Conservation (phyloP, 2,888 invertebrate genomes). For the Synanthedon andrenaeformis region DNA sequence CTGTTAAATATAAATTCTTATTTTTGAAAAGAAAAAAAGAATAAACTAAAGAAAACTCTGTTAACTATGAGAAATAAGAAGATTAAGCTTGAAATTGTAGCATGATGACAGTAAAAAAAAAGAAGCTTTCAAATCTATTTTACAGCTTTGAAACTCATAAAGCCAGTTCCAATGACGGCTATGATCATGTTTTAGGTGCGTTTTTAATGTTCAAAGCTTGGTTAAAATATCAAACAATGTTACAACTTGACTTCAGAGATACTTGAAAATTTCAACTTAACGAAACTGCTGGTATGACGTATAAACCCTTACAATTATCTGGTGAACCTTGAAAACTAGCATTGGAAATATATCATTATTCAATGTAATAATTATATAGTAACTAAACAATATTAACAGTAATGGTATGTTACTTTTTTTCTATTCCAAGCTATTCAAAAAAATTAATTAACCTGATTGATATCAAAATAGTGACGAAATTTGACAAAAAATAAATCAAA, state of each 20-base stretch:
- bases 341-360: constrained; percentile 19
- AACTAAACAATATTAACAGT: neutral
- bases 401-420: neutral
- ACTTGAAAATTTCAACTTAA: constrained; percentile 37
- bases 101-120: constrained; percentile 40
- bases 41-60: constrained; percentile 19
- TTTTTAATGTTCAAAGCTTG: constrained; percentile 46
- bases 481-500: no score
- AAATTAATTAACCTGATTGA: no score
- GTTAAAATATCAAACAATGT: constrained; percentile 57
- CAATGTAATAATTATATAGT: neutral
- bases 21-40: neutral
- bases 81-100: constrained; percentile 52
- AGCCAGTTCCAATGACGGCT: constrained; percentile 52
- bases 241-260: constrained; percentile 66
- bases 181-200: constrained; percentile 35
- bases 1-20: neutral
- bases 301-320: constrained; percentile 37
- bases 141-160: constrained; percentile 54
- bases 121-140: constrained; percentile 52
- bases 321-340: constrained; percentile 56
- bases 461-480: no score
- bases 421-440: neutral
- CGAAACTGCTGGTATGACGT: constrained; percentile 55
- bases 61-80: constrained; percentile 50